phyloP scores from a whole-genome alignment of 2,888 invertebrate species.

The Drosophila quasianomalipes region DNA sequence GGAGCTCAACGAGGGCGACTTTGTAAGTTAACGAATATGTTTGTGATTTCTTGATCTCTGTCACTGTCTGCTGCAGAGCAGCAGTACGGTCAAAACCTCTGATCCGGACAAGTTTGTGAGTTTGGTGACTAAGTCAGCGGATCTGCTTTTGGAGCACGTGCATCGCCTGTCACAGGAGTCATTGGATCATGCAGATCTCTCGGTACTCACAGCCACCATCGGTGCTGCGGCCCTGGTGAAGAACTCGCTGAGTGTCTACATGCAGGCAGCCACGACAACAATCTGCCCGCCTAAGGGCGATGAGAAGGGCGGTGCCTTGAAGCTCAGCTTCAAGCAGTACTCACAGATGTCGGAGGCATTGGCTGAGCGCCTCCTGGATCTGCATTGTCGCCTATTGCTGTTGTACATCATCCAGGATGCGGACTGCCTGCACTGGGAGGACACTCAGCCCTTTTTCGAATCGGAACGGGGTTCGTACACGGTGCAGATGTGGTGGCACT shows the following conservation, averaged over 20 bases:
- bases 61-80: slow-evolving; percentile 70
- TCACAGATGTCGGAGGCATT: slow-evolving; percentile 94
- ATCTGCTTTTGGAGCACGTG: slow-evolving; percentile 90
- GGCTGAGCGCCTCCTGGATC: slow-evolving; percentile 92
- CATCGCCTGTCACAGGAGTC: slow-evolving; percentile 93
- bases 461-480: slow-evolving; percentile 92
- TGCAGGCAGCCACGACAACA: slow-evolving; percentile 86
- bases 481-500: slow-evolving; percentile 95
- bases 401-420: slow-evolving; percentile 93
- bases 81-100: slow-evolving; percentile 89
- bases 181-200: slow-evolving; percentile 93
- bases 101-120: slow-evolving; percentile 92
- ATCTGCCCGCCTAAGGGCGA: slow-evolving; percentile 85
- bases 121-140: slow-evolving; percentile 90
- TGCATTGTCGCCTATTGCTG: slow-evolving; percentile 91
- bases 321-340: slow-evolving; percentile 89
- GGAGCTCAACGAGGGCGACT: slow-evolving; percentile 77
- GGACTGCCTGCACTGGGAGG: slow-evolving; percentile 91
- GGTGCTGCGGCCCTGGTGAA: slow-evolving; percentile 92
- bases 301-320: slow-evolving; percentile 85
- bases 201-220: slow-evolving; percentile 92
- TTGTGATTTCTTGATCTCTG: not conserved
- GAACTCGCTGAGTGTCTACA: slow-evolving; percentile 92
- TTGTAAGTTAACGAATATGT: slow-evolving; percentile 62
- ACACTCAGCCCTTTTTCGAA: slow-evolving; percentile 88